Conservation (phyloP, 2,797 vertebrate species). For the Choloepus didactylus region DNA sequence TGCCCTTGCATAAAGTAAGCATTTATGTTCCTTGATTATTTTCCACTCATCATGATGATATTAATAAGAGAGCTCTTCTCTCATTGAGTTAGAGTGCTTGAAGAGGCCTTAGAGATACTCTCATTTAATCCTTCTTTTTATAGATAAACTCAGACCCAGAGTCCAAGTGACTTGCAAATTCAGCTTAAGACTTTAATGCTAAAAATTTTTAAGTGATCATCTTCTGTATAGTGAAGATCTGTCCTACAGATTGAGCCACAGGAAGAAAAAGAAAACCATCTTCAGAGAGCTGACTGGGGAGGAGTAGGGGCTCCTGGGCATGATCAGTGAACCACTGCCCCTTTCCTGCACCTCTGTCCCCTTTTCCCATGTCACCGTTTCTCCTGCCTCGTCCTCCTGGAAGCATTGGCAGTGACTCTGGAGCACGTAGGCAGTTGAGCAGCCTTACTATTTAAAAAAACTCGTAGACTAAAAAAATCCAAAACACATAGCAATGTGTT, state of each 20-base stretch:
- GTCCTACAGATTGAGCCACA: neutral
- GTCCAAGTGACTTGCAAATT: neutral
- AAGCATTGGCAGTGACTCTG: neutral
- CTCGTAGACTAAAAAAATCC: neutral
- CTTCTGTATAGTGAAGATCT: neutral
- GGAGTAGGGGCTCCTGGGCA: neutral
- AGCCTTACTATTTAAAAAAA: neutral
- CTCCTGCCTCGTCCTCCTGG: neutral
- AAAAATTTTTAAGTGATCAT: neutral
- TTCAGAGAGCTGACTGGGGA: neutral
- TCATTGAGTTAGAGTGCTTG: slow-evolving; percentile 26
- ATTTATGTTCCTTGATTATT: slow-evolving; percentile 34
- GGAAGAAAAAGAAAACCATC: neutral
- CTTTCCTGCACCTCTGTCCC: accelerated
- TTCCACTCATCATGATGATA: slow-evolving; percentile 28
- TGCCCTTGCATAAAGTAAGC: neutral
- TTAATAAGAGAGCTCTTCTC: slow-evolving; percentile 17
- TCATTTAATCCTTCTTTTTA: neutral
- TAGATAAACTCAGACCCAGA: neutral
- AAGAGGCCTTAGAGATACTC: neutral
- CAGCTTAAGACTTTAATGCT: slow-evolving; percentile 33
- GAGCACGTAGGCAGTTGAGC: neutral
- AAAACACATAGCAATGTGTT: neutral
- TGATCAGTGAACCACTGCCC: neutral
- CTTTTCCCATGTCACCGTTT: neutral